These are phyloP conservation scores for Chaitophorus viminalis DNA, from an alignment of 2,888 invertebrate genomes.

Conservation along the genomic window DNA sequence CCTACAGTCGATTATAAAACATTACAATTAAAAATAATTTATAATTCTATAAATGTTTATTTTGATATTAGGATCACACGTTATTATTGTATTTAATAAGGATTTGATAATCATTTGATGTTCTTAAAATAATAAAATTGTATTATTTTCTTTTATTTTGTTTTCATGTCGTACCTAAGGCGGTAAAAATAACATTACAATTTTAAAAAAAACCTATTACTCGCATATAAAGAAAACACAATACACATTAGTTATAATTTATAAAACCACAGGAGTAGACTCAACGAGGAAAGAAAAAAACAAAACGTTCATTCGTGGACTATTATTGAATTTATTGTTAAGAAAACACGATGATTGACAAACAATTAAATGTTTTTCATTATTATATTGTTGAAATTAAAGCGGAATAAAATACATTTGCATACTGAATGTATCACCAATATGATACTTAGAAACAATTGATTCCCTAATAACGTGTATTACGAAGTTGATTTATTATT, in stretches of 20 bases:
- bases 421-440: neutral
- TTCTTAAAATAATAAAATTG: too few species aligned
- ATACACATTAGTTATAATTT: neutral
- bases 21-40: too few species aligned
- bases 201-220: too few species aligned
- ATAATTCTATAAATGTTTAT: too few species aligned
- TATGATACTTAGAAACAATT: neutral
- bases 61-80: too few species aligned
- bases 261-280: neutral
- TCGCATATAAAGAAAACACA: neutral
- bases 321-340: conserved; percentile 1
- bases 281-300: neutral
- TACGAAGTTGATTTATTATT: neutral
- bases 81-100: too few species aligned
- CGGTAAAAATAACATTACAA: too few species aligned
- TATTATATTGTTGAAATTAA: neutral
- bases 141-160: too few species aligned
- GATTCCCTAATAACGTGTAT: neutral
- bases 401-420: neutral
- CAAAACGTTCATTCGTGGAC: neutral
- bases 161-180: too few species aligned
- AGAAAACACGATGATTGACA: neutral
- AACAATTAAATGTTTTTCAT: neutral
- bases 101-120: too few species aligned
- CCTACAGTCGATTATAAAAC: too few species aligned